A percentile compares a stretch with the other conserved stretches of the same genome.
Evolutionary conservation across 2,888 invertebrate species (phyloP).

Genomic region (Drosophila monieri): DNA sequence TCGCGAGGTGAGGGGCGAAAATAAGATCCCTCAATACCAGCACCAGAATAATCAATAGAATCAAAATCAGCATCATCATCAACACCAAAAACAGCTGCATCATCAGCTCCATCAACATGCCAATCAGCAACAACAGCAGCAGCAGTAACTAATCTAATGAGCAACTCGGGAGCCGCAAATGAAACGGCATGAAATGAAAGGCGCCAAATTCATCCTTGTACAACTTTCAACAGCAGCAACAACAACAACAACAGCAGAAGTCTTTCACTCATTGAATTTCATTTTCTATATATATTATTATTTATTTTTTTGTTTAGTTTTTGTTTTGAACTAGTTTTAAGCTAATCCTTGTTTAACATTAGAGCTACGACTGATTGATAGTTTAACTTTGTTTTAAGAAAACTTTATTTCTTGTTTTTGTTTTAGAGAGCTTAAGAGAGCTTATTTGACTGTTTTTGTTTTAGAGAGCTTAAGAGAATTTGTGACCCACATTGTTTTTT

Average conservation of each 20-base stretch:
- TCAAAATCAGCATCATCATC: constrained; percentile 38
- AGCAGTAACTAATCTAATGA: constrained; percentile 41
- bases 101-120: constrained; percentile 58
- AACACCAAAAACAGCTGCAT: constrained; percentile 40
- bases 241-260: constrained; percentile 40
- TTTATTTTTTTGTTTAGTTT: constrained; percentile 31
- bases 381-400: constrained; percentile 57
- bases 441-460: constrained; percentile 46
- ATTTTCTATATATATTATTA: constrained; percentile 22
- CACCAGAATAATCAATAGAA: constrained; percentile 16
- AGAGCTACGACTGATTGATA: constrained; percentile 44
- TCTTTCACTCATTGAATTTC: constrained; percentile 53
- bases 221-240: constrained; percentile 63
- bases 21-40: constrained; percentile 29
- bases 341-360: constrained; percentile 50
- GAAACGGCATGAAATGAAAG: too few relatives aligned
- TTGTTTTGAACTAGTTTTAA: constrained; percentile 32
- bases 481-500: constrained; percentile 58
- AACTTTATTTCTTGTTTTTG: constrained; percentile 27
- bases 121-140: constrained; percentile 51
- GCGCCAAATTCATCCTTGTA: constrained; percentile 54
- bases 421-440: too few relatives aligned
- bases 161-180: constrained; percentile 44
- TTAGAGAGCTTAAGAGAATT: constrained; percentile 55
- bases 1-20: constrained; percentile 47